Base-by-base conservation (phyloP, 2,797 vertebrate species). In the Sebastes alutus region DNA sequence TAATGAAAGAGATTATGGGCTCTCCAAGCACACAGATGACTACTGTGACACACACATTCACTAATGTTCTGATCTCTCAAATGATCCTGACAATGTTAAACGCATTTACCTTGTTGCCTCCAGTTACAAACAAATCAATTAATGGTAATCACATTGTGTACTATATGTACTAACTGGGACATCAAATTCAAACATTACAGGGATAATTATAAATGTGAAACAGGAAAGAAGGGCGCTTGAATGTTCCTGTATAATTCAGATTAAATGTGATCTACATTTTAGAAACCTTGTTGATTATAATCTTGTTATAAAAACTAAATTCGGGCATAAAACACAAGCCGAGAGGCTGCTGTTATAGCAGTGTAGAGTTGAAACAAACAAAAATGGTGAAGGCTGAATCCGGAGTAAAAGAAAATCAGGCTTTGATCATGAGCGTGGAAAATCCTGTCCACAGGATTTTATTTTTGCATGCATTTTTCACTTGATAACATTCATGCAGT, bases 381-480 rank as follows among this genome's bases (percentile, higher is more conserved):
- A 95, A 95, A 95, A 95, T 90, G 94, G 92, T 92, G 93, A 91
- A 93, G 93, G 94, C 95, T 95, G 95, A 95, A 95, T 94, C 93
- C 88, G 30, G 93, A 95, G 94, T 94, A 94, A 95, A 96, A 95
- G 95, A 95, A 96, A 96, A 96, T 96, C 95, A 96, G 96, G 95
- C 96, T 96, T 96, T 96, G 96, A 97, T 97, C 96, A 96, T 87
- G 93, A 96, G 94, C 96, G 95, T 96, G 94, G 96, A 95, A 95
- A 97, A 97, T 97, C 96, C 96, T 96, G 95, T 96, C 95, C 95
- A 95, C 95, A 96, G 96, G 96, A 96, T 96, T 96, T 96, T 94
- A 95, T 95, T 96, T 96, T 94, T 95, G 96, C 96, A 96, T 96
- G 96, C 96, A 96, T 96, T 97, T 96, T 92, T 96, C 95, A 95